These are phyloP conservation scores for Narcine bancroftii DNA, from an alignment of 2,113 vertebrate species.

Conservation along the genomic window DNA sequence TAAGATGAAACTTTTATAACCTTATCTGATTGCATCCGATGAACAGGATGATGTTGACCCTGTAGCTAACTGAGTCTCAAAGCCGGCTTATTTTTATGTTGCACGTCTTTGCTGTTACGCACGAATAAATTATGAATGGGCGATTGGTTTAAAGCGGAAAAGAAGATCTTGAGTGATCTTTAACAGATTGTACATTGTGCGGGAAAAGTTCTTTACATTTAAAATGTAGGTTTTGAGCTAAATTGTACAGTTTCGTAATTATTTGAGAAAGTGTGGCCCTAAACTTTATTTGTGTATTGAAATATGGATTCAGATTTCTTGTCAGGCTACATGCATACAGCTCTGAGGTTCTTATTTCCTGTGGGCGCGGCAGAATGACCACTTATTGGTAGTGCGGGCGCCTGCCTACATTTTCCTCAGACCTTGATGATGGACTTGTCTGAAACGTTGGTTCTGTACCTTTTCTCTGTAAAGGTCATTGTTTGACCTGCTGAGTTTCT, in stretches of 20 bases:
- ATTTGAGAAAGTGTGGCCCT: neutral
- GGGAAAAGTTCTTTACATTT: neutral
- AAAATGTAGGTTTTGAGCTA: neutral
- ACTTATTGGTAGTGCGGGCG: too few species aligned
- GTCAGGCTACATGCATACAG: too few species aligned
- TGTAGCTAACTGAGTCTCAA: neutral
- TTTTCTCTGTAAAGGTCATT: too few species aligned
- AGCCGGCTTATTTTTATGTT: neutral
- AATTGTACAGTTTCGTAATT: neutral
- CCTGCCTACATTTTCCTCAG: too few species aligned
- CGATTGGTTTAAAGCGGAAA: neutral
- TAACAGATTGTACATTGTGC: neutral
- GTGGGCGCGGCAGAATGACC: too few species aligned
- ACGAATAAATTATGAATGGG: neutral
- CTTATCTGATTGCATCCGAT: too few species aligned
- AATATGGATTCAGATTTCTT: too few species aligned
- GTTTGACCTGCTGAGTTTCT: too few species aligned
- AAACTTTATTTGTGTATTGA: neutral
- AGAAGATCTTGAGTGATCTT: neutral
- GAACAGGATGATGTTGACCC: neutral
- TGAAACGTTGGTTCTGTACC: too few species aligned
- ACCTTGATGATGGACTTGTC: too few species aligned
- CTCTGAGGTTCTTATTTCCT: too few species aligned
- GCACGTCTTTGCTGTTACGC: neutral
- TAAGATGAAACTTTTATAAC: too few species aligned